These are phyloP conservation scores for Latrodectus geometricus DNA, from an alignment of 1,140 invertebrate genomes.

Conservation along the genomic window DNA sequence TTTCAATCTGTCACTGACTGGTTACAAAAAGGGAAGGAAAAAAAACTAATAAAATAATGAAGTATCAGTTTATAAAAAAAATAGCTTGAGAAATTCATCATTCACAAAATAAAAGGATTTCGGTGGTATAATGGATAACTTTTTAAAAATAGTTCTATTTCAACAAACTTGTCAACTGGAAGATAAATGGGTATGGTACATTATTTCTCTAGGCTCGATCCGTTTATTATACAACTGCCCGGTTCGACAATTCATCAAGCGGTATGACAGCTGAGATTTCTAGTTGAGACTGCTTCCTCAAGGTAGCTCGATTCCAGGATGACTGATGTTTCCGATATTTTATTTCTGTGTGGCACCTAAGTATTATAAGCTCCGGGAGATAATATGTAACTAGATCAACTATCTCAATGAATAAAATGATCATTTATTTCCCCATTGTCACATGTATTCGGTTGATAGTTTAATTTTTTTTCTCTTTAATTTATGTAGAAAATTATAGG, in stretches of 20 bases:
- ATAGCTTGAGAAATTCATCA: not conserved
- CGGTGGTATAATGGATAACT: conserved; percentile 2
- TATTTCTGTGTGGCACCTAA: not conserved
- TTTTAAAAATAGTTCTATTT: conserved; percentile 10
- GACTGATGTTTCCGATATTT: not conserved
- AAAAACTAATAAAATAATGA: conserved; percentile 1
- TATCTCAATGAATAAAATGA: not conserved
- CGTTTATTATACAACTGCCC: conserved; percentile 11
- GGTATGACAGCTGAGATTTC: conserved; percentile 15
- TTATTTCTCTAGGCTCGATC: conserved; percentile 2
- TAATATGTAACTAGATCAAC: not conserved
- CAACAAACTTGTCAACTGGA: conserved; percentile 10
- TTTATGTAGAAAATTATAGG: too few species aligned
- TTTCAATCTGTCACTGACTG: conserved; percentile 14
- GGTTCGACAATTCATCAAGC: not conserved
- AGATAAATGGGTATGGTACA: conserved; percentile 6
- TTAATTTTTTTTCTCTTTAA: too few species aligned
- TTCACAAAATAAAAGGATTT: conserved; percentile 18
- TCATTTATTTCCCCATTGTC: too few species aligned
- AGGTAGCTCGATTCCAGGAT: not conserved
- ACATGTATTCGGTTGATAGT: too few species aligned
- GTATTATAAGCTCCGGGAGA: not conserved
- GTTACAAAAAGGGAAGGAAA: not conserved
- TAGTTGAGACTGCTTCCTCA: conserved; percentile 16
- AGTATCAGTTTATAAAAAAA: not conserved